Percentiles rank a stretch among this genome's conserved stretches.
Conservation (phyloP, 2,113 vertebrate species). For the Leuciscus idus region DNA sequence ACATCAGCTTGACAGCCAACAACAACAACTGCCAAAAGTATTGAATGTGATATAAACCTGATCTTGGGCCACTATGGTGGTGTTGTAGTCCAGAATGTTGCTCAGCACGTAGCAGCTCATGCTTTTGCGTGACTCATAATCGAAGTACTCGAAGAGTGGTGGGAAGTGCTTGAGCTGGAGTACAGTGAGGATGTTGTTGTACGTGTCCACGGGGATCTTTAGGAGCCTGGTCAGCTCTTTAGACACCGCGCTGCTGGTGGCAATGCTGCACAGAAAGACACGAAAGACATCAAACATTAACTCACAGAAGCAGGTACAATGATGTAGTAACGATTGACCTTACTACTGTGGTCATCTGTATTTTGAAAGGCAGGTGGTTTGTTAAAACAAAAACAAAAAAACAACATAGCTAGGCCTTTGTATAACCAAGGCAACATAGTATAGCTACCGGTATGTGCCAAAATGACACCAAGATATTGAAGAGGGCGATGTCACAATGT, state of each 20-base stretch:
- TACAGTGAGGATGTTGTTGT: slow-evolving; percentile 95
- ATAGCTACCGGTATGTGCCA: neutral
- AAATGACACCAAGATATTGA: neutral
- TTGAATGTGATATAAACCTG: slow-evolving; percentile 79
- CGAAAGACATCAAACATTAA: slow-evolving; percentile 15
- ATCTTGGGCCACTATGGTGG: slow-evolving; percentile 92
- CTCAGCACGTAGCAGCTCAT: slow-evolving; percentile 98
- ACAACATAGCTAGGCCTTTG: neutral
- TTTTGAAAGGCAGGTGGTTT: slow-evolving; percentile 21
- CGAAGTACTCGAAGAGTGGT: slow-evolving; percentile 97
- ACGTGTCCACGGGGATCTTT: slow-evolving; percentile 97
- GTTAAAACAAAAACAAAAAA: neutral
- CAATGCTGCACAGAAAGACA: slow-evolving; percentile 79
- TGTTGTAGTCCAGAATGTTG: slow-evolving; percentile 95
- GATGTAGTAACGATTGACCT: neutral
- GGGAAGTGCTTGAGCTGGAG: slow-evolving; percentile 96
- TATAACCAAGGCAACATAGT: neutral
- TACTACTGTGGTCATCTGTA: neutral
- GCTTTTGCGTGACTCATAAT: slow-evolving; percentile 96
- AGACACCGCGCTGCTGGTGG: slow-evolving; percentile 97
- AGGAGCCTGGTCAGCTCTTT: slow-evolving; percentile 96
- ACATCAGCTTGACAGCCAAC: neutral
- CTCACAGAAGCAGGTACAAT: neutral
- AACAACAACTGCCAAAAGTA: neutral
- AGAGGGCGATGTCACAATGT: too few relatives aligned